Evolutionary conservation across 2,888 invertebrate genomes (phyloP), one percentile per base, ranked within the genome.

Genomic region (Coelinius sp.): DNA sequence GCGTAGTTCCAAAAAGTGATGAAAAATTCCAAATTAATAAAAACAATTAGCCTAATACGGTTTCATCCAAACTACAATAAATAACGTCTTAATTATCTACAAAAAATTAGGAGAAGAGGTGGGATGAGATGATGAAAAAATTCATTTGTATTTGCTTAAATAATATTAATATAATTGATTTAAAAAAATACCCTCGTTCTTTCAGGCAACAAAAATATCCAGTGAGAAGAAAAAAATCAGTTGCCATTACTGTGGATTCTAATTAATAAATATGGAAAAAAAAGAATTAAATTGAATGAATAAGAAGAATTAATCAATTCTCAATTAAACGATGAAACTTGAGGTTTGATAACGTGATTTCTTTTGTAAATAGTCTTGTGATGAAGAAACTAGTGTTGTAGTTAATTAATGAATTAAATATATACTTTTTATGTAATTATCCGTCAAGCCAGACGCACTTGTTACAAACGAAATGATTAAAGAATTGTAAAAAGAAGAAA

Each of bases 151-250:
- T 76, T 77, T 52, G 75, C 73, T 75, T 66, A 70, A 73, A 14
- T 49, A 62, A 75, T 71, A 59, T n/a, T 85, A 84, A 84, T 81
- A n/a, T n/a, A n/a, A n/a, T n/a, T n/a, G 83, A 70, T 71, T 22
- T n/a, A 69, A 52, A 35, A 35, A 79, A 78, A 86, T 85, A 81
- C 87, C 86, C 86, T 86, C 84, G 87, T 87, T 87, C 87, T 86
- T 87, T 87, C 87, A 87, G 81, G 82, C 59, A 68, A 72, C 66
- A 62, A 73, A 71, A 64, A 27, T 49, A 65, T 2, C 12, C 35
- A 56, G 31, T 12, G 20, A 31, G 4, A 65, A 31, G 44, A n/a
- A 27, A 66, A 24, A 3, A 73, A 14, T 70, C 20, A 63, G n/a
- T 25, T 52, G 41, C 31, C 67, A 62, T 14, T 59, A 70, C 24